phyloP scores from a whole-genome alignment of 2,113 vertebrate species.

The Oryzias melastigma region DNA sequence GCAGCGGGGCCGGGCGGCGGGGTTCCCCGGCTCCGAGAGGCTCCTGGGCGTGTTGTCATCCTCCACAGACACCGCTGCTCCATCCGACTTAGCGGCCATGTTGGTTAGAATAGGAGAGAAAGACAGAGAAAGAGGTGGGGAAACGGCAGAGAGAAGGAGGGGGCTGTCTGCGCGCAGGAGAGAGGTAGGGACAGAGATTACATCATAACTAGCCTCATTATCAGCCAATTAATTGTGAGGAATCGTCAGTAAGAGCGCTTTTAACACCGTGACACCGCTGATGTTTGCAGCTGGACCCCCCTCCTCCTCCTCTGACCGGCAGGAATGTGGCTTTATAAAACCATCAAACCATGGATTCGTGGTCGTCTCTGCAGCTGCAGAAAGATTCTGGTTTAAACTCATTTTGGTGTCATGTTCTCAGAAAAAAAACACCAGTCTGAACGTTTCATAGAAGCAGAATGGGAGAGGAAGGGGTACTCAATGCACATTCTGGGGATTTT shows the following conservation, averaged over 20 bases:
- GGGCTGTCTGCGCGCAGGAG: slow-evolving; percentile 28
- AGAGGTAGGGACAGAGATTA: slow-evolving; percentile 64
- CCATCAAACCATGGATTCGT: too few relatives aligned
- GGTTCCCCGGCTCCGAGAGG: slow-evolving; percentile 69
- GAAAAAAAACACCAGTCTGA: too few relatives aligned
- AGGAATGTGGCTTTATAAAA: neutral
- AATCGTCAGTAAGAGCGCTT: slow-evolving; percentile 44
- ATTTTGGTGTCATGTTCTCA: too few relatives aligned
- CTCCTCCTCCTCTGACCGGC: neutral
- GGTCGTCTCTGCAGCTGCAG: too few relatives aligned
- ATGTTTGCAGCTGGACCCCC: slow-evolving; percentile 18
- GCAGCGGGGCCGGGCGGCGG: slow-evolving; percentile 57
- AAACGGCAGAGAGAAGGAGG: slow-evolving; percentile 48
- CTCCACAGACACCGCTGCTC: slow-evolving; percentile 82
- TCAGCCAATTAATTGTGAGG: slow-evolving; percentile 70
- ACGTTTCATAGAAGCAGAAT: too few relatives aligned
- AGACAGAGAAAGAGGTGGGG: slow-evolving; percentile 66
- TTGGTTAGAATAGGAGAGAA: slow-evolving; percentile 82
- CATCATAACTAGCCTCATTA: slow-evolving; percentile 77
- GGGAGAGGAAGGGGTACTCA: too few relatives aligned
- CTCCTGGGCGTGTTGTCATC: slow-evolving; percentile 70
- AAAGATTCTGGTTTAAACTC: too few relatives aligned
- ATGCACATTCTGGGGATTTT: too few relatives aligned
- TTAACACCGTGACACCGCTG: slow-evolving; percentile 49
- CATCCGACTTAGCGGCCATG: slow-evolving; percentile 98